These are phyloP conservation scores for Folsomia candida DNA, from an alignment of 2,888 invertebrate species.

Conservation along the genomic window DNA sequence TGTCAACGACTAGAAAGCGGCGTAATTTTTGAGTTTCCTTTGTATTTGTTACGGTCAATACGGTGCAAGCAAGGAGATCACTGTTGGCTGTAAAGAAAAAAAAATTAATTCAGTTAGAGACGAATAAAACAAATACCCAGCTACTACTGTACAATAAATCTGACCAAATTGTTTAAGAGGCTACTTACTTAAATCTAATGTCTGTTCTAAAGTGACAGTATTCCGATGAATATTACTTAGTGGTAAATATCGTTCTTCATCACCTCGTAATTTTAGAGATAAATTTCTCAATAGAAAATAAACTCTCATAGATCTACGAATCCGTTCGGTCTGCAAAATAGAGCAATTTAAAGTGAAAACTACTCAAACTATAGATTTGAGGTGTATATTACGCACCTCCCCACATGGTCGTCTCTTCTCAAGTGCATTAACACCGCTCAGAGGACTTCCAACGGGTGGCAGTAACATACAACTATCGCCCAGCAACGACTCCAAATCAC, in stretches of 20 bases:
- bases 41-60: slow-evolving; percentile 65
- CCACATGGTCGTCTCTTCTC: slow-evolving; percentile 92
- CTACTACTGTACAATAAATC: background rate
- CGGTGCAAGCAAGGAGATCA: slow-evolving; percentile 93
- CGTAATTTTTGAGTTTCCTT: slow-evolving; percentile 64
- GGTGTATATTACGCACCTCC: slow-evolving; percentile 67
- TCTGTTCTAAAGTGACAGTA: slow-evolving; percentile 89
- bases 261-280: slow-evolving; percentile 74
- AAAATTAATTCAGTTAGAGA: too few relatives aligned
- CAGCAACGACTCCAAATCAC: slow-evolving; percentile 91
- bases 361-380: too few relatives aligned
- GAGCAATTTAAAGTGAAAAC: background rate
- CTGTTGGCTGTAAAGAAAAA: slow-evolving; percentile 73
- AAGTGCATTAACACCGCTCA: slow-evolving; percentile 93
- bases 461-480: slow-evolving; percentile 94
- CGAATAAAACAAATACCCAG: too few relatives aligned
- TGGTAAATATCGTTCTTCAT: slow-evolving; percentile 82
- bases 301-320: slow-evolving; percentile 83
- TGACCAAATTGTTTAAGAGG: background rate
- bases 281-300: slow-evolving; percentile 84
- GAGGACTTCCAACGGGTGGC: slow-evolving; percentile 91
- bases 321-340: slow-evolving; percentile 70
- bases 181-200: slow-evolving; percentile 86
- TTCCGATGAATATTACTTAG: slow-evolving; percentile 77
- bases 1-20: slow-evolving; percentile 94